Percentiles rank a stretch among this genome's conserved stretches.
Evolutionary conservation across 2,888 invertebrate species (phyloP).

Genomic region (Entomobrya proxima): DNA sequence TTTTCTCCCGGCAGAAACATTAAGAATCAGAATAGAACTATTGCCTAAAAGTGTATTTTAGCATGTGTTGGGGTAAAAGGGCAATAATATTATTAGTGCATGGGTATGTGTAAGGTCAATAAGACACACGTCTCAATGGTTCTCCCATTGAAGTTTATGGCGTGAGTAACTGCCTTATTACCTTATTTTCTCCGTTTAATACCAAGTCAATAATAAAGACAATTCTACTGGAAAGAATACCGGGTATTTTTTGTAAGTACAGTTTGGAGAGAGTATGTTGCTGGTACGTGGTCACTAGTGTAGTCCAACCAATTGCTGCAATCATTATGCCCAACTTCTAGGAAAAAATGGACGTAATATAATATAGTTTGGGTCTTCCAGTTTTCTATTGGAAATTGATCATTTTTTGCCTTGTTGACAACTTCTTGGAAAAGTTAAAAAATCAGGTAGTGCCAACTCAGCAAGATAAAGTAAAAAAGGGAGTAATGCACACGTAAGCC

Average conservation of each 20-base stretch:
- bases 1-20: no score
- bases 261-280: no score
- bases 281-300: no score
- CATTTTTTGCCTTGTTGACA: neutral
- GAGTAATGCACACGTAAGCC: neutral
- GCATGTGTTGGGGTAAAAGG: slow-evolving; percentile 5
- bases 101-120: slow-evolving; percentile 17
- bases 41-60: no score
- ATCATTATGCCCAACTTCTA: no score
- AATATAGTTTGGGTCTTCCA: neutral
- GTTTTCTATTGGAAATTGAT: neutral
- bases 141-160: slow-evolving; percentile 32
- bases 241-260: no score
- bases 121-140: slow-evolving; percentile 20
- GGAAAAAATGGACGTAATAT: neutral
- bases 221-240: neutral
- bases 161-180: slow-evolving; percentile 33
- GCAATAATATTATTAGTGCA: slow-evolving; percentile 20
- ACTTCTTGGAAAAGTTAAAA: neutral
- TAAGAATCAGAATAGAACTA: no score
- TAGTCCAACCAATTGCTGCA: no score
- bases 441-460: neutral
- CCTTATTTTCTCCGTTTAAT: slow-evolving; percentile 5
- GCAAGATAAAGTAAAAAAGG: neutral
- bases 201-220: neutral